Evolutionary conservation across 2,113 vertebrate genomes (phyloP).

Genomic region (Phaethornis superciliosus): DNA sequence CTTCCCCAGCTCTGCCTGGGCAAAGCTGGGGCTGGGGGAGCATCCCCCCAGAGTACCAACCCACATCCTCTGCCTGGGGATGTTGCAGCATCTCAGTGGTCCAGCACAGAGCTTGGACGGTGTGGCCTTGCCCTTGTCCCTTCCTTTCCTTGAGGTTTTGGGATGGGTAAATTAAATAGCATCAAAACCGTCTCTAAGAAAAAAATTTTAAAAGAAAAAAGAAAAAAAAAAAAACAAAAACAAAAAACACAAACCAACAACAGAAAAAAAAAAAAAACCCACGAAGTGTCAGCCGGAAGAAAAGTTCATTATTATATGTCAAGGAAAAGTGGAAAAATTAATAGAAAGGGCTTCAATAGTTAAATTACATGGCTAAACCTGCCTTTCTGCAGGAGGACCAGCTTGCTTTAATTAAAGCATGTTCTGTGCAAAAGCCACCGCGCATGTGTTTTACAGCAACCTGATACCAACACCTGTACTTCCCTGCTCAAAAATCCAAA

Average conservation of each 20-base stretch:
- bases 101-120: neutral
- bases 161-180: neutral
- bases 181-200: neutral
- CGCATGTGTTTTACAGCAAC: neutral
- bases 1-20: neutral
- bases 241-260: too few species aligned
- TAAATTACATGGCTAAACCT: constrained; percentile 33
- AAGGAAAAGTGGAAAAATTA: constrained; percentile 37
- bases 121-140: neutral
- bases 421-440: neutral
- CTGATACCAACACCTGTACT: neutral
- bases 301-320: constrained; percentile 38
- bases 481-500: neutral
- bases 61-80: accelerated
- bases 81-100: neutral
- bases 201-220: too few species aligned
- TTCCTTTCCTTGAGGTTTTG: neutral
- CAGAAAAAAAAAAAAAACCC: neutral
- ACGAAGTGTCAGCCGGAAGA: neutral
- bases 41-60: neutral
- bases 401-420: constrained; percentile 49
- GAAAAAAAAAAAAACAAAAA: neutral
- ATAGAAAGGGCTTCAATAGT: constrained; percentile 36
- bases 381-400: constrained; percentile 19
- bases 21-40: accelerated